Percentiles rank a stretch among this genome's conserved stretches.
Evolutionary conservation across 2,888 invertebrate genomes (phyloP).

Genomic region (Hipparchia semele): DNA sequence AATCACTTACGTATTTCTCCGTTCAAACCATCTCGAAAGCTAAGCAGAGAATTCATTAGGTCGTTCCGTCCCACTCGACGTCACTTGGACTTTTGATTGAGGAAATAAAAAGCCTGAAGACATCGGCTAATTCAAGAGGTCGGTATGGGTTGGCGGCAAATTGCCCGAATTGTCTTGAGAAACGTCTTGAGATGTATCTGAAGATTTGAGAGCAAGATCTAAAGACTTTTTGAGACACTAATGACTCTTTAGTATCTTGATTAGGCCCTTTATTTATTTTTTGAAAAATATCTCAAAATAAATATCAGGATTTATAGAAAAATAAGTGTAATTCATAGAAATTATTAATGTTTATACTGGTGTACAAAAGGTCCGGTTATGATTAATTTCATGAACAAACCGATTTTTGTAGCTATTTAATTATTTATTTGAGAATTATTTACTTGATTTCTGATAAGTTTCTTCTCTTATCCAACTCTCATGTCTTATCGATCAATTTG

Average conservation of each 20-base stretch:
- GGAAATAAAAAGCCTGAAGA: slow-evolving; percentile 75
- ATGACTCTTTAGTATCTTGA: background rate
- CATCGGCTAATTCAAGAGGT: slow-evolving; percentile 70
- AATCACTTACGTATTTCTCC: slow-evolving; percentile 34
- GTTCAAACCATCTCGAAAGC: slow-evolving; percentile 47
- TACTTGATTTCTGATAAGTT: too few relatives aligned
- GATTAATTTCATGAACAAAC: too few relatives aligned
- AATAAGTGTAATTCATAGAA: too few relatives aligned
- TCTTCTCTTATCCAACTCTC: too few relatives aligned
- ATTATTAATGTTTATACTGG: too few relatives aligned
- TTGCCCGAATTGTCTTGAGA: slow-evolving; percentile 63
- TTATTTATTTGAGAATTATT: too few relatives aligned
- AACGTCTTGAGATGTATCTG: slow-evolving; percentile 20
- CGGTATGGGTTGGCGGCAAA: slow-evolving; percentile 60
- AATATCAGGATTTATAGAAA: background rate
- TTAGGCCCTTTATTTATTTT: background rate
- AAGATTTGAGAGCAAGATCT: background rate
- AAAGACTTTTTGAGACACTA: background rate
- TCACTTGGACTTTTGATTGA: slow-evolving; percentile 77
- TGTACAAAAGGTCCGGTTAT: too few relatives aligned
- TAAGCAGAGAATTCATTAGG: slow-evolving; percentile 73
- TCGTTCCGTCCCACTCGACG: slow-evolving; percentile 70
- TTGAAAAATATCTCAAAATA: background rate
- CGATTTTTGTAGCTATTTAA: too few relatives aligned
- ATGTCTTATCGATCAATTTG: too few relatives aligned